Evolutionary conservation across 2,113 vertebrate genomes (phyloP).

Genomic region (Sorex fumeus): DNA sequence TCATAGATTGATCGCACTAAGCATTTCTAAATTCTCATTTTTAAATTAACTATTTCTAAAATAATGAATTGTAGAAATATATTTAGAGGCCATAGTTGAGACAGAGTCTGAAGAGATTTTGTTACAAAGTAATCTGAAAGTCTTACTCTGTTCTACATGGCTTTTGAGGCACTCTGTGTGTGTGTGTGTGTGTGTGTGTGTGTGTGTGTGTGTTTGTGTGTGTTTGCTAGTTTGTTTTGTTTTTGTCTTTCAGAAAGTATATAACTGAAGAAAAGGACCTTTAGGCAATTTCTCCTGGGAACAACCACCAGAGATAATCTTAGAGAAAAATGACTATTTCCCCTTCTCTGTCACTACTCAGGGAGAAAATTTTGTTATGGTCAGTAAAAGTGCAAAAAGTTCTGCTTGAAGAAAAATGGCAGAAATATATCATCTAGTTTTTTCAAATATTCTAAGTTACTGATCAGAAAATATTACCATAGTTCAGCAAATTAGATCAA

Average conservation of each 20-base stretch:
- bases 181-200: too few species aligned
- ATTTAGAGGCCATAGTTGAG: neutral
- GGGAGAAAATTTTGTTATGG: slow-evolving; percentile 46
- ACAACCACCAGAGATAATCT: slow-evolving; percentile 62
- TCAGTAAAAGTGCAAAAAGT: slow-evolving; percentile 25
- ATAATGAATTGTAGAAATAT: neutral
- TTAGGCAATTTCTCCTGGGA: slow-evolving; percentile 66
- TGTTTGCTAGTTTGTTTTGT: slow-evolving; percentile 33
- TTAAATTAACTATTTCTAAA: slow-evolving; percentile 35
- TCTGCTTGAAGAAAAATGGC: slow-evolving; percentile 30
- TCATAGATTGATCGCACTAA: slow-evolving; percentile 25
- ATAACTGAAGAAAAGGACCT: slow-evolving; percentile 59
- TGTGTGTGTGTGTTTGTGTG: too few species aligned
- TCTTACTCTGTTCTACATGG: neutral
- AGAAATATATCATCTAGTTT: neutral
- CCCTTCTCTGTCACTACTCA: slow-evolving; percentile 29
- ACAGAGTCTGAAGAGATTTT: too few species aligned
- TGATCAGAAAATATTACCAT: neutral
- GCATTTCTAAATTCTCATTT: slow-evolving; percentile 2
- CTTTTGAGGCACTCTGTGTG: slow-evolving; percentile 33
- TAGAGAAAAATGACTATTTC: slow-evolving; percentile 67
- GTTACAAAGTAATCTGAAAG: slow-evolving; percentile 2
- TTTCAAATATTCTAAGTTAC: slow-evolving; percentile 41
- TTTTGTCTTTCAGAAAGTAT: slow-evolving; percentile 71
- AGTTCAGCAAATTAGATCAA: neutral